Evolutionary conservation across 1,140 invertebrate genomes (phyloP), one percentile per base, ranked within the genome.

Genomic region (Monomorium pharaonis): DNA sequence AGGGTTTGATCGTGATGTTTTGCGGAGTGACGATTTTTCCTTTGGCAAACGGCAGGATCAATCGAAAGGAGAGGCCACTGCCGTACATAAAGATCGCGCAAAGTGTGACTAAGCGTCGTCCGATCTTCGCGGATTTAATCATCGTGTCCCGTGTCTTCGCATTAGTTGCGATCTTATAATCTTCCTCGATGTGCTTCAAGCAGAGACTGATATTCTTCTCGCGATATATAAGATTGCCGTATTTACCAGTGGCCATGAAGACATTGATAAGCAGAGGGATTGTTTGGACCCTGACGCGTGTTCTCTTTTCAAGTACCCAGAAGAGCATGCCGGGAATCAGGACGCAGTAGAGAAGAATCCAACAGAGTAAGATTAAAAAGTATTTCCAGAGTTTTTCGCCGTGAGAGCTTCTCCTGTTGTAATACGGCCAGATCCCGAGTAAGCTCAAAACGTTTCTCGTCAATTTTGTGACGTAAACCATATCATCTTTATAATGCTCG

Each of bases 51-150:
- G 92, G 93, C 84, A 93, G 69, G 3, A 93, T 65, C 0, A 70
- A 58, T 24, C 92, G 90, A 54, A 92, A 92, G 67, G 91, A 92
- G 2, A 91, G 33, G 5, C 91, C 92, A 4, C 92, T 92, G n/a
- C 90, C 69, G 24, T 93, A 93, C 92, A 92, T 92, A 18, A 92
- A 91, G 0, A 89, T 7, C 0, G 87, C 89, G 72, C 90, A 90
- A 54, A 90, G 60, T 7, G 91, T 54, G 0, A 90, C 58, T 18
- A 91, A 49, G 30, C 84, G 85, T 84, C 91, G 80, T n/a, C 89
- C 92, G 0, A 88, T 75, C 44, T 91, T 89, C 0, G 90, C 92
- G 21, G 91, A 75, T 2, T 74, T 42, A 0, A 87, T 33, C 92
- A 93, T 92, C 1, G 62, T 90, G 1, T 56, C n/a, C 2, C 84